phyloP scores from a whole-genome alignment of 2,113 vertebrate species.

The Gopherus evgoodei region DNA sequence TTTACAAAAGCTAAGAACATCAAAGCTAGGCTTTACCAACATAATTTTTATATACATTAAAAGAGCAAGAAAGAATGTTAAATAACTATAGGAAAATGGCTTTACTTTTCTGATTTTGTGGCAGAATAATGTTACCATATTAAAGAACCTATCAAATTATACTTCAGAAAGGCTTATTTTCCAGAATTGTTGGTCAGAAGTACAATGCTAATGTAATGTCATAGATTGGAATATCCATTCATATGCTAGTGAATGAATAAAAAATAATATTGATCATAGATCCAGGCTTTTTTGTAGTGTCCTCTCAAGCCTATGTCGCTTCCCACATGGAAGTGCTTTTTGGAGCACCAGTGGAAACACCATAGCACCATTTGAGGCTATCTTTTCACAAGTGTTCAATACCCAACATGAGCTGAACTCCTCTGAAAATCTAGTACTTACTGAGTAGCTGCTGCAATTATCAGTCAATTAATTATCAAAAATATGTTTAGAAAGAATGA shows the following conservation, averaged over 20 bases:
- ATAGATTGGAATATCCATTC: background rate
- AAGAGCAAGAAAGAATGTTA: background rate
- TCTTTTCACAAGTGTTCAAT: background rate
- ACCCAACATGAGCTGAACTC: background rate
- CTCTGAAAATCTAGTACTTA: background rate
- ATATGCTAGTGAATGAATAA: background rate
- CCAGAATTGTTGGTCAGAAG: background rate
- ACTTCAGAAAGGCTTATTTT: background rate
- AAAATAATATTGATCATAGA: background rate
- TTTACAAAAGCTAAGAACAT: background rate
- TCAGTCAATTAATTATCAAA: background rate
- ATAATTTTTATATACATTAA: background rate
- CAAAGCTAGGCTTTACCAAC: background rate
- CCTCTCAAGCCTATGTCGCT: background rate
- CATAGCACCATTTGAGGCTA: background rate
- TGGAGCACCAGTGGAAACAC: background rate
- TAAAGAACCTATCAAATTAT: background rate
- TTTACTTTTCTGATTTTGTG: background rate
- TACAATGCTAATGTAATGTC: background rate
- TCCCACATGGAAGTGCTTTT: background rate
- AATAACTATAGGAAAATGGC: background rate
- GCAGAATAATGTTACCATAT: background rate
- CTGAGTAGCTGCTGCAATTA: background rate
- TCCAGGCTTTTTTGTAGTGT: background rate
- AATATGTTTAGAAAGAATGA: background rate